phyloP scores from a whole-genome alignment of 2,797 vertebrate species.

The Mastacembelus armatus region DNA sequence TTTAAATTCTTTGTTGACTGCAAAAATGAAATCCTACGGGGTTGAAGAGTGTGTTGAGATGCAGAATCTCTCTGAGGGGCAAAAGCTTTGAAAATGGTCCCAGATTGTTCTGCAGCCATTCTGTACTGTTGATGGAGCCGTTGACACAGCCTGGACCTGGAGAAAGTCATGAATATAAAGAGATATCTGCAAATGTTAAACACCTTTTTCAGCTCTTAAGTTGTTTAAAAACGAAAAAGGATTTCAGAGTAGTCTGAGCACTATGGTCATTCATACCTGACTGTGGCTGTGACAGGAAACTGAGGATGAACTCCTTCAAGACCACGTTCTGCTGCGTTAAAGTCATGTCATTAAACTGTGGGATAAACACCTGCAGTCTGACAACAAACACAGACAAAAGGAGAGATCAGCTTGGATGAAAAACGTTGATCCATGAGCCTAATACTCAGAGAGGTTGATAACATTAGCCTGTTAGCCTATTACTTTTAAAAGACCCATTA shows the following conservation, averaged over 20 bases:
- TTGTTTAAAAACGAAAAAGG: no score
- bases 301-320: conserved; percentile 57
- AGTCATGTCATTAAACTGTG: conserved; percentile 46
- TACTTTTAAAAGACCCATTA: no score
- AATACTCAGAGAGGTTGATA: no score
- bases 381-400: background rate
- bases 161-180: background rate
- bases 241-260: background rate
- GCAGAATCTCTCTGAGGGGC: conserved; percentile 55
- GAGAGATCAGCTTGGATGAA: no score
- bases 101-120: conserved; percentile 71
- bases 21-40: conserved; percentile 58
- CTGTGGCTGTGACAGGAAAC: conserved; percentile 55
- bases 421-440: no score
- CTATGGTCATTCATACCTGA: conserved; percentile 54
- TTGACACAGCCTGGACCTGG: conserved; percentile 69
- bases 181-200: background rate
- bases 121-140: conserved; percentile 51
- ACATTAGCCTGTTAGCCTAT: no score
- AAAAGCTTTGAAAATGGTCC: conserved; percentile 71
- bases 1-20: no score
- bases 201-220: no score
- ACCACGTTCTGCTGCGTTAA: conserved; percentile 23
- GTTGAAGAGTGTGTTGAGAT: conserved; percentile 69
- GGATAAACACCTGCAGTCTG: conserved; percentile 70